Evolutionary conservation across 1,140 invertebrate genomes (phyloP).

Genomic region (Orussus abietinus): DNA sequence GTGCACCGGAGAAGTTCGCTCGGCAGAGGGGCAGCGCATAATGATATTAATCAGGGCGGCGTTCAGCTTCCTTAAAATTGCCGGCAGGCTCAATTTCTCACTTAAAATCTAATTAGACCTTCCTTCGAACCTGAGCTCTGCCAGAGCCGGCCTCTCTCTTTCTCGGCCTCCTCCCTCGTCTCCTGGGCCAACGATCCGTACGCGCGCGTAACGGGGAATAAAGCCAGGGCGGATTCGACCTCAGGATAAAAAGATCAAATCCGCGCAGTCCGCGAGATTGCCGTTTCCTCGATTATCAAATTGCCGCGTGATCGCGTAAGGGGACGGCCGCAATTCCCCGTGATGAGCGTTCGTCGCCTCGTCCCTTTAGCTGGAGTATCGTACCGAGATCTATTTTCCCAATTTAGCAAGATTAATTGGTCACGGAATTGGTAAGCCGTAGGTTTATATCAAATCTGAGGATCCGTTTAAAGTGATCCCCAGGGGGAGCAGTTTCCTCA

Average conservation of each 20-base stretch:
- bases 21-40: conserved; percentile 35
- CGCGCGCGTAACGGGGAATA: not conserved
- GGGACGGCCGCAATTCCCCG: no score
- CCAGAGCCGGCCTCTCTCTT: not conserved
- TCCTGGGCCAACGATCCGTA: not conserved
- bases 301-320: no score
- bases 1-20: no score
- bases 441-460: no score
- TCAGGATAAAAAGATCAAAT: conserved; percentile 38
- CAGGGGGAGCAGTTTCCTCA: no score
- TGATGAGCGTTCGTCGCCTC: no score
- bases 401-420: no score
- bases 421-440: no score
- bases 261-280: conserved; percentile 47
- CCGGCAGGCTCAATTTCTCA: conserved; percentile 53
- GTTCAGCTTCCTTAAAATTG: conserved; percentile 55
- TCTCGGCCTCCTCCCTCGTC: conserved; percentile 16
- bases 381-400: no score
- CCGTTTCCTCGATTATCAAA: no score
- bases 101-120: conserved; percentile 54
- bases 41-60: conserved; percentile 53
- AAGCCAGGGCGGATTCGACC: conserved; percentile 34
- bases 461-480: no score
- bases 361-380: no score
- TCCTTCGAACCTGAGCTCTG: conserved; percentile 21